Conservation (phyloP, 2,113 vertebrate genomes). For the Rattus norvegicus region GRCr8 NC_086024.1:96877501-96878000, state of each 20-base stretch:
- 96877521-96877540: no score
- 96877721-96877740: neutral
- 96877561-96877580: no score
- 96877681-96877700: no score
- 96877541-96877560: no score
- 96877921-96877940: constrained; percentile 1
- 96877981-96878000: constrained; percentile 63
- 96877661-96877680: no score
- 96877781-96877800: neutral
- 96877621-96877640: no score
- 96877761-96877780: constrained; percentile 32
- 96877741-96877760: neutral
- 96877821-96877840: constrained; percentile 26
- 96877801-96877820: neutral
- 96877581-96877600: no score
- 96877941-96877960: neutral
- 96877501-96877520: no score
- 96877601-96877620: no score
- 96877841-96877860: constrained; percentile 22
- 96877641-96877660: no score
- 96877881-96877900: neutral
- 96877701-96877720: no score
- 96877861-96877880: constrained; percentile 55
- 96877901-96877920: constrained; percentile 45
- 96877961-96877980: constrained; percentile 43